phyloP scores from a whole-genome alignment of 2,113 vertebrate genomes.

The Pseudopodoces humilis region DNA sequence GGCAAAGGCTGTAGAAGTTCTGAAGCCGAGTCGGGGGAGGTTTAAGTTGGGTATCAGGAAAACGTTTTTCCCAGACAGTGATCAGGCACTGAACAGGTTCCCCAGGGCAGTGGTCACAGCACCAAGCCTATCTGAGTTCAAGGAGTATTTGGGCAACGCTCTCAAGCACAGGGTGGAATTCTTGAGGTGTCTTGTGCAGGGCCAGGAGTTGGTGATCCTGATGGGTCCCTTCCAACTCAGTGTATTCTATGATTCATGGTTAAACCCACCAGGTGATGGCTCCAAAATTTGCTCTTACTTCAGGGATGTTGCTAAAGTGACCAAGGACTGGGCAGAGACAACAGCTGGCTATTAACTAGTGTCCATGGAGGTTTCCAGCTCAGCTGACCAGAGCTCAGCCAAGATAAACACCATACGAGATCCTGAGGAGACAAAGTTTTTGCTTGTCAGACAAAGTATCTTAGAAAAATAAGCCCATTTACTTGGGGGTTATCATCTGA shows the following conservation, averaged over 20 bases:
- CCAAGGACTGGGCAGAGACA: background rate
- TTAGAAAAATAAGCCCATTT: background rate
- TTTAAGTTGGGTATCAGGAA: background rate
- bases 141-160: background rate
- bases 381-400: background rate
- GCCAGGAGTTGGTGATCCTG: background rate
- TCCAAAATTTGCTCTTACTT: background rate
- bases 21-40: background rate
- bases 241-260: background rate
- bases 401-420: background rate
- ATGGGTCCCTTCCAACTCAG: background rate
- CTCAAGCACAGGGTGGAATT: background rate
- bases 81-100: background rate
- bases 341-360: background rate
- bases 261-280: background rate
- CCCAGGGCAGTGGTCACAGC: background rate
- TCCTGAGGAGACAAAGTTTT: background rate
- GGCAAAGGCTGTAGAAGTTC: background rate
- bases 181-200: background rate
- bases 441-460: background rate
- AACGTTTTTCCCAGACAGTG: background rate
- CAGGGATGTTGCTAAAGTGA: background rate
- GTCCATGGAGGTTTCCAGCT: background rate
- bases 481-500: background rate
- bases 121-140: too few species aligned